Evolutionary conservation across 2,113 vertebrate genomes (phyloP), one percentile per base, ranked within the genome.

Genomic region (Centropristis striata): DNA sequence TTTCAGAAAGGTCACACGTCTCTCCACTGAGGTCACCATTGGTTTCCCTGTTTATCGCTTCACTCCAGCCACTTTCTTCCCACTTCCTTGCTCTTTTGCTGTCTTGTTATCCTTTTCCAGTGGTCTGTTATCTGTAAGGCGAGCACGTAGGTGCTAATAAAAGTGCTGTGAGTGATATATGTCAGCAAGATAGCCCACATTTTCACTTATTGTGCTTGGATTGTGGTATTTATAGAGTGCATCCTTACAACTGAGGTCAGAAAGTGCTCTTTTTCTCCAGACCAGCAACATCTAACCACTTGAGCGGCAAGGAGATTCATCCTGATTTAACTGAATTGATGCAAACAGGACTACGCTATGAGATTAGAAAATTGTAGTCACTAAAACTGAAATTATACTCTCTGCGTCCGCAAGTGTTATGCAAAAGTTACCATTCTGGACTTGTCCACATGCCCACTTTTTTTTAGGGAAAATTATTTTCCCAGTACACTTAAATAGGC

Each of bases 1-100:
- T 55, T 71, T 53, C n/a, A 55, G 25, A 87, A 89, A 88, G 84
- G 84, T 85, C 78, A 71, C 63, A 49, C 5, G 27, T 59, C 50
- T 55, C 78, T 61, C 66, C 60, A 16, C 67, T 53, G 72, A 80
- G 77, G 83, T 84, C 80, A 64, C 36, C 14, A 4, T 11, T 25
- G 36, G 25, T 71, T 67, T 81, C 25, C 21, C 72, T 46, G 16
- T 37, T 23, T 61, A 65, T 85, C 18, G 2, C 21, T 51, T 59
- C 39, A 41, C 65, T 58, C 42, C 20, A 58, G 49, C 47, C 28
- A 23, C 53, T 44, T 36, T 64, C 21, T 42, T 18, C 25, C 8
- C 12, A 53, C 46, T 42, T 80, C 23, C 47, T 15, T 57, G 54
- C 25, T 66, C 4, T 55, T 71, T 53, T 5, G 42, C 2, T 1